These are phyloP conservation scores for Scatophagus argus DNA, from an alignment of 2,113 vertebrate species.

Conservation along the genomic window DNA sequence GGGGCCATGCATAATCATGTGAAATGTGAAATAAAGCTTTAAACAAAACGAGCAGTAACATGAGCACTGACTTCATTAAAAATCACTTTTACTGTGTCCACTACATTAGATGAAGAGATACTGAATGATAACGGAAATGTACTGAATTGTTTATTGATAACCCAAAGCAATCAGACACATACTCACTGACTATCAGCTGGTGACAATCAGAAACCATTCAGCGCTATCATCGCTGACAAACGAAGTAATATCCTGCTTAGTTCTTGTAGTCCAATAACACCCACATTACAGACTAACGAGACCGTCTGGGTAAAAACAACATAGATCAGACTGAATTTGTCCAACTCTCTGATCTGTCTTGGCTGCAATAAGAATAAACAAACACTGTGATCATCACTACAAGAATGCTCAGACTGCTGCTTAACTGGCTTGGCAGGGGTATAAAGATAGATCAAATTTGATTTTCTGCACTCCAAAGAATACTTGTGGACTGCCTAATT, in stretches of 20 bases:
- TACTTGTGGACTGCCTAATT: slow-evolving; percentile 31
- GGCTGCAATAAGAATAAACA: slow-evolving; percentile 41
- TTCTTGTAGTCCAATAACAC: neutral
- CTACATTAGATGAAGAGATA: neutral
- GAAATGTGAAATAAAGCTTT: neutral
- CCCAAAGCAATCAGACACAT: neutral
- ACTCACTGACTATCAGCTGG: neutral
- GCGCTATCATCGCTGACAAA: slow-evolving; percentile 11
- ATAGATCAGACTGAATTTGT: slow-evolving; percentile 35
- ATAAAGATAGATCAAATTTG: slow-evolving; percentile 47
- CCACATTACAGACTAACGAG: slow-evolving; percentile 18
- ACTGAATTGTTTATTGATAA: neutral
- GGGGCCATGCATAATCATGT: neutral
- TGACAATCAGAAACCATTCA: neutral
- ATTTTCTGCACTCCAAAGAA: slow-evolving; percentile 46
- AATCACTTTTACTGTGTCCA: neutral
- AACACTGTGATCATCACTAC: slow-evolving; percentile 17
- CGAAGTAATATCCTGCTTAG: slow-evolving; percentile 1
- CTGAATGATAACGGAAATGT: neutral
- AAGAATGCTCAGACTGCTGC: slow-evolving; percentile 33
- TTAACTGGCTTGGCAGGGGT: slow-evolving; percentile 32
- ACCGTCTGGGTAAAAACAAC: slow-evolving; percentile 28
- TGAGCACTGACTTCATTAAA: neutral
- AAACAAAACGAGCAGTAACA: neutral
- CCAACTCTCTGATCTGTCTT: slow-evolving; percentile 43